phyloP scores from a whole-genome alignment of 2,888 invertebrate species.

The Meteorus colon region DNA sequence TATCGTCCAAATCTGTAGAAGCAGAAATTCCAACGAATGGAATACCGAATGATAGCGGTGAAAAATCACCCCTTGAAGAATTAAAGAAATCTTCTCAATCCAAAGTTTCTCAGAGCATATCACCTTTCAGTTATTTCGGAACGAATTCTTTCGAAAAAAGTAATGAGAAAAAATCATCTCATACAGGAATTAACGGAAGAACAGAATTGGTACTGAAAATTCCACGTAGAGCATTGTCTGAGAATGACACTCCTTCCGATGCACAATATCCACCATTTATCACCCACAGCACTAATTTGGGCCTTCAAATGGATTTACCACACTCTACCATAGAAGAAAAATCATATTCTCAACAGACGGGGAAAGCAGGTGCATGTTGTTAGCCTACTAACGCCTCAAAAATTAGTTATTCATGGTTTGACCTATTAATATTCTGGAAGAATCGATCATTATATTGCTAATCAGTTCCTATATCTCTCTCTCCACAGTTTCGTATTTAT shows the following conservation, averaged over 20 bases:
- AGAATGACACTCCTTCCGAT: slow-evolving; percentile 21
- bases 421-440: slow-evolving; percentile 4
- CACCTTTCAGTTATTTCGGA: slow-evolving; percentile 62
- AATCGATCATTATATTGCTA: slow-evolving; percentile 15
- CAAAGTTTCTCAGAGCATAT: slow-evolving; percentile 57
- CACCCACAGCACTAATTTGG: slow-evolving; percentile 41
- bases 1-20: neutral
- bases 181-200: slow-evolving; percentile 16
- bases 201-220: slow-evolving; percentile 18
- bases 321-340: slow-evolving; percentile 41
- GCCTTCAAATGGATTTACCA: slow-evolving; percentile 43
- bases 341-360: slow-evolving; percentile 47
- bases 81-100: slow-evolving; percentile 30
- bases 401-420: slow-evolving; percentile 2
- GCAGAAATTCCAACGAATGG: slow-evolving; percentile 17
- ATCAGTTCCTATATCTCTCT: neutral
- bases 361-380: slow-evolving; percentile 65
- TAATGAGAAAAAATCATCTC: slow-evolving; percentile 51
- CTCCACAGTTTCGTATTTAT: neutral
- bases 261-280: slow-evolving; percentile 48
- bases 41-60: neutral
- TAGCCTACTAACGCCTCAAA: slow-evolving; percentile 57
- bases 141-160: slow-evolving; percentile 56
- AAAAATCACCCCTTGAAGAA: slow-evolving; percentile 20
- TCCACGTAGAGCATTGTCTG: slow-evolving; percentile 10